Evolutionary conservation across 1,140 invertebrate genomes (phyloP), one percentile per base, ranked within the genome.

Genomic region (Drosophila bocqueti): DNA sequence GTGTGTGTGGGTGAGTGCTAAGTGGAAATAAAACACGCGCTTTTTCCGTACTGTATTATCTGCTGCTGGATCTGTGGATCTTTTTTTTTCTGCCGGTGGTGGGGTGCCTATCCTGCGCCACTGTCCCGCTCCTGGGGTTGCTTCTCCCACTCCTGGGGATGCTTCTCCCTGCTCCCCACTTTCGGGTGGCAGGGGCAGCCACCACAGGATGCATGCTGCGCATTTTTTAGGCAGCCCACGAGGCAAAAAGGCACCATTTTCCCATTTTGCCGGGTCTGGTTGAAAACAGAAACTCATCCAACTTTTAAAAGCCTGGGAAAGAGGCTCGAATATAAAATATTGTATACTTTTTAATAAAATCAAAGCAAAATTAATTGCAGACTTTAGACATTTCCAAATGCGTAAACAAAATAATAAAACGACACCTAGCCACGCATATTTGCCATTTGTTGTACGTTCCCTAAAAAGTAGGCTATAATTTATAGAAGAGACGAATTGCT

Each of bases 1-100:
- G 60, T 66, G 77, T 45, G 52, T 58, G 60, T 66, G 77, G 67
- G 58, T 76, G 81, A 71, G 81, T 90, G 82, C 85, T 90, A 90
- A 90, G 85, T 90, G 85, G 86, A 90, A 90, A 90, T 90, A 90
- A 90, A 90, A 91, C 85, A 90, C 85, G 85, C 85, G 85, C 81
- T 85, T 91, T 90, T 78, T 90, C 81, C 85, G 77, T 81, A 90
- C 62, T 78, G 84, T 68, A 87, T 90, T 87, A 87, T 87, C 85
- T 89, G 38, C 29, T 29, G 55, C 38, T 76, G 75, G 59, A 72
- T 78, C 62, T 83, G 64, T 42, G 57, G 65, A 78, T 69, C 47
- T 18, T 36, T 64, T 10, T 10, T 40, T 62, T 31, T 24, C 1
- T 49, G 46, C 24, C 60, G 45, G n/a, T 58, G 46, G 40, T n/a